Base-by-base conservation (phyloP, 2,113 vertebrate genomes). In the Amblyornis subalaris region DNA sequence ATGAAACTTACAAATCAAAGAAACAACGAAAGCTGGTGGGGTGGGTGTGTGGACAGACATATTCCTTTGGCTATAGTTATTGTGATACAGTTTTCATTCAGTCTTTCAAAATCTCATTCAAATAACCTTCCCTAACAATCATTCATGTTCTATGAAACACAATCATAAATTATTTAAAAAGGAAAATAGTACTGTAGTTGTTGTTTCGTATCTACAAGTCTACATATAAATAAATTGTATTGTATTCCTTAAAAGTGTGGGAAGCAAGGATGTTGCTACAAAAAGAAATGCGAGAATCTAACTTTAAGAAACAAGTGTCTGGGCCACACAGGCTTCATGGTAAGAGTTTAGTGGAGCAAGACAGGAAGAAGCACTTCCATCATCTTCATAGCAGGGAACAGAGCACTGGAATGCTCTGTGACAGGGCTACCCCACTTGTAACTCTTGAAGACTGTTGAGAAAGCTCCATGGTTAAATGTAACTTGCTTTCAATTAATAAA, bases 321-420 rank as follows among this genome's bases (percentile, higher is more conserved):
- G 21, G 57, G 20, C 20, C 33, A 74, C 22, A 29, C 16, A 60
- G 53, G 17, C 25, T 53, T 78, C 35, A 58, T 6, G 6, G 28
- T 40, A 64, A 47, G 31, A 48, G 29, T 38, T 82, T 19, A 58
- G 14, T 12, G 16, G 31, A 86, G 36, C 44, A 57, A 72, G 29
- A 47, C 9, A 55, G 29, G 25, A 89, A 40, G 25, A 44, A 90
- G 9, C 35, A 76, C 5, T 83, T 47, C 38, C 24, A 64, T n/a
- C 9, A 54, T 44, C 17, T 72, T 55, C 8, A 2, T 3, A 51
- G 6, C 0, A 2, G 19, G 26, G 22, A 91, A 38, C 0, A 76
- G 48, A 35, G 18, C 15, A 51, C 21, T 38, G 38, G 26, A 78
- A 70, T 38, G 10, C 10, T 28, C 20, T 48, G 14, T n/a, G 36